Evolutionary conservation across 2,797 vertebrate species (phyloP).

Genomic region (Buceros bicornis): DNA sequence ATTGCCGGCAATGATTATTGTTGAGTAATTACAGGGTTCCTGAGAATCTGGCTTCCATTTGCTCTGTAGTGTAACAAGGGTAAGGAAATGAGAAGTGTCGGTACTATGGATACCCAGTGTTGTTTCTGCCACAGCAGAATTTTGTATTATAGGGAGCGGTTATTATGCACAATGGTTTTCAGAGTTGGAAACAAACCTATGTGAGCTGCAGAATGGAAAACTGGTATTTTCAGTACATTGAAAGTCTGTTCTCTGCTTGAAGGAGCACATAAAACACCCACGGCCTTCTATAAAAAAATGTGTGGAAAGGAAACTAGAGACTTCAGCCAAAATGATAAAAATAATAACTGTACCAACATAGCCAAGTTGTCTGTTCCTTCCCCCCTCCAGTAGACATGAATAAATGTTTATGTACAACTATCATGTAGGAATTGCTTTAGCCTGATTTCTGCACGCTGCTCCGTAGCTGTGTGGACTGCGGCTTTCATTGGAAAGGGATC

Average conservation of each 20-base stretch:
- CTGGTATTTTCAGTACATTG: background rate
- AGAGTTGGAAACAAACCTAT: conserved; percentile 18
- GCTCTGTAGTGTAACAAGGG: background rate
- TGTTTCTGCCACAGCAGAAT: background rate
- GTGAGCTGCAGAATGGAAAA: conserved; percentile 38
- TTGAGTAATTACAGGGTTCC: conserved; percentile 30
- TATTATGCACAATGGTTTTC: conserved; percentile 9
- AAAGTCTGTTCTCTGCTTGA: conserved; percentile 13
- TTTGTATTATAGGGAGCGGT: background rate
- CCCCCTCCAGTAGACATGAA: background rate
- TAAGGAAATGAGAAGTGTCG: conserved; percentile 37
- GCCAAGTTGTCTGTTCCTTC: conserved; percentile 54
- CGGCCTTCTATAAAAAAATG: background rate
- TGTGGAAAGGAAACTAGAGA: conserved; percentile 18
- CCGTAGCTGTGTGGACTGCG: background rate
- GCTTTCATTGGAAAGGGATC: background rate
- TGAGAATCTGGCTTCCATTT: conserved; percentile 6
- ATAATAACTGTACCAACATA: conserved; percentile 1
- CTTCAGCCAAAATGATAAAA: conserved; percentile 57
- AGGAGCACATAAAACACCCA: background rate
- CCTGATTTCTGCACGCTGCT: background rate
- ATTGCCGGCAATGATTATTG: conserved; percentile 25
- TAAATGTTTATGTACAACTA: conserved; percentile 27
- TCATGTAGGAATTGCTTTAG: background rate
- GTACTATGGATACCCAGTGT: background rate